Evolutionary conservation across 2,888 invertebrate genomes (phyloP).

Genomic region (Dasysyrphus albostriatus): DNA sequence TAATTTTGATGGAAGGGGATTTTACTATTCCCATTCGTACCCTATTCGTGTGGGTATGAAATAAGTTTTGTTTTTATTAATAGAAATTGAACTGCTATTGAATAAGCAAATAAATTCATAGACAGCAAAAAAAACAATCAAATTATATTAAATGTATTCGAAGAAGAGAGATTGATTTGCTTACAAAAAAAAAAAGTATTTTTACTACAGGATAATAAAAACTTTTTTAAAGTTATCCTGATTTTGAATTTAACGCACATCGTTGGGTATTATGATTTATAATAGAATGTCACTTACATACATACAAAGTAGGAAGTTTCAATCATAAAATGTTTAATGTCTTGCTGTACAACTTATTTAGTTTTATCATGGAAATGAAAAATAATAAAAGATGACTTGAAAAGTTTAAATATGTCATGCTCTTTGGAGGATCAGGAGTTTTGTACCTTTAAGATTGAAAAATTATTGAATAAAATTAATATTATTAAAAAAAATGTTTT

Average conservation of each 20-base stretch:
- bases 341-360: not conserved
- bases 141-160: not conserved
- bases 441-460: no score
- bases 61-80: not conserved
- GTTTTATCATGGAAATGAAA: not conserved
- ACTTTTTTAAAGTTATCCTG: not conserved
- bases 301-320: slow-evolving; percentile 2
- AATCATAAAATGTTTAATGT: slow-evolving; percentile 9
- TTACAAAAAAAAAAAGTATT: not conserved
- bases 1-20: not conserved
- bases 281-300: slow-evolving; percentile 15
- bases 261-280: slow-evolving; percentile 18
- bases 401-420: not conserved
- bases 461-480: no score
- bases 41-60: not conserved
- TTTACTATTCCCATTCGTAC: not conserved
- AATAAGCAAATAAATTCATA: not conserved
- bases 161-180: not conserved
- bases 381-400: not conserved
- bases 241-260: not conserved
- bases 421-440: no score
- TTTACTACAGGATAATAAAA: not conserved
- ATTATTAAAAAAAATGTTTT: no score
- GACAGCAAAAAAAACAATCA: not conserved
- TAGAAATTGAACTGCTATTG: slow-evolving; percentile 6